phyloP scores from a whole-genome alignment of 2,797 vertebrate species.

The Caiman crocodilus region DNA sequence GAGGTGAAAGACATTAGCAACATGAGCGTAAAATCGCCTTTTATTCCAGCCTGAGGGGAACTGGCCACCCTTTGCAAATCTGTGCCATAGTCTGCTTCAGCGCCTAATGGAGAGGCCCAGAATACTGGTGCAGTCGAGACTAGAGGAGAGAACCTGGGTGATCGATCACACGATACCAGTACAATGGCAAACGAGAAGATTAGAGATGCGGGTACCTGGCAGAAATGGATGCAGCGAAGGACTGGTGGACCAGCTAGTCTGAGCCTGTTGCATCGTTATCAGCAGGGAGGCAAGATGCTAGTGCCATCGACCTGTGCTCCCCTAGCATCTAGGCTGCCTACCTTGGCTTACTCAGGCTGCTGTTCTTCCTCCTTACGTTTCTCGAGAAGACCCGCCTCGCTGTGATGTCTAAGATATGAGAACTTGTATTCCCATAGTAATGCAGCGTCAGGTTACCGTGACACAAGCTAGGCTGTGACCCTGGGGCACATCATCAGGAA shows the following conservation, averaged over 20 bases:
- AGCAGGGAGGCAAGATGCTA: rapidly evolving
- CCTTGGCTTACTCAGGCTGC: background rate
- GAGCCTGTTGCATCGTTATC: background rate
- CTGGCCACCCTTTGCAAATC: background rate
- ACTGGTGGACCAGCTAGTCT: background rate
- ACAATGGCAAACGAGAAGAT: background rate
- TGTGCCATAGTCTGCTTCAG: background rate
- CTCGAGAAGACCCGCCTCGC: background rate
- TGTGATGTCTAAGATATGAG: background rate
- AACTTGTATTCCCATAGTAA: too few species aligned
- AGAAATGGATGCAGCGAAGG: rapidly evolving
- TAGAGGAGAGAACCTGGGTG: too few species aligned
- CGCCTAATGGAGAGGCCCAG: background rate
- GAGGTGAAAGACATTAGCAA: background rate
- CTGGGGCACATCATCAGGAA: too few species aligned
- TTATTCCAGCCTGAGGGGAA: background rate
- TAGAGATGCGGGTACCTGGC: background rate
- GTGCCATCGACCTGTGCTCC: rapidly evolving
- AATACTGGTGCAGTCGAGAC: too few species aligned
- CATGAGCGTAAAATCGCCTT: background rate
- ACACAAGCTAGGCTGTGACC: too few species aligned
- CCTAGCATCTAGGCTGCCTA: rapidly evolving
- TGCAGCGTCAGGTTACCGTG: too few species aligned
- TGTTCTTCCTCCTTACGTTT: background rate
- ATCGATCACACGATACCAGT: too few species aligned